Conservation (phyloP, 2,113 vertebrate species). For the Tamias sibiricus region DNA sequence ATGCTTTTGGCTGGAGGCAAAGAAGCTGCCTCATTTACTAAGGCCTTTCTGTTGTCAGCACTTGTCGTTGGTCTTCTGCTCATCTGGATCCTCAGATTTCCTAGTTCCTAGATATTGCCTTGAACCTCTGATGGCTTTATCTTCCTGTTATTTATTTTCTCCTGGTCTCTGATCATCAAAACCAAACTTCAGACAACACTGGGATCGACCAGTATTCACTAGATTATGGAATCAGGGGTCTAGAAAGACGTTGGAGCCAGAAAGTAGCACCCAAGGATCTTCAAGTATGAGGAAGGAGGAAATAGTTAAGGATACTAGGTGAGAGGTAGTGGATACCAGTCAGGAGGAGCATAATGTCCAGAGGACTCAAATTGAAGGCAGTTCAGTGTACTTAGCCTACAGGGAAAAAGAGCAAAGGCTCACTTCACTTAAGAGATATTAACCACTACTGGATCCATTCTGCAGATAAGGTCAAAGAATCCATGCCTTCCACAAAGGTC, state of each 20-base stretch:
- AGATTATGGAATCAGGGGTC: background rate
- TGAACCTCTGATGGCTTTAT: no score
- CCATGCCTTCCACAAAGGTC: background rate
- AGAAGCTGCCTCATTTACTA: conserved; percentile 70
- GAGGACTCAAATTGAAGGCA: background rate
- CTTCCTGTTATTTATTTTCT: background rate
- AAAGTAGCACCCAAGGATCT: background rate
- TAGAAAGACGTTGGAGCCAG: conserved; percentile 20
- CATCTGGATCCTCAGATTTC: conserved; percentile 35
- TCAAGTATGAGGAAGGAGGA: background rate
- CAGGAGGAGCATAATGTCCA: background rate
- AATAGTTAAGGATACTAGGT: background rate
- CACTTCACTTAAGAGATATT: background rate
- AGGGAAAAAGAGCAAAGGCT: background rate
- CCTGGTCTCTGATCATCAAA: background rate
- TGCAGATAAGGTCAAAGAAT: background rate
- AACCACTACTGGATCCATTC: background rate
- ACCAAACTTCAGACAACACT: background rate
- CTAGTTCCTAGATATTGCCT: background rate
- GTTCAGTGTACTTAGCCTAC: accelerated
- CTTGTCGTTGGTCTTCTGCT: conserved; percentile 58
- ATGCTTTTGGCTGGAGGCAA: conserved; percentile 67
- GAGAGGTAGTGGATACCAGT: background rate
- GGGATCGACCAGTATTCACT: background rate
- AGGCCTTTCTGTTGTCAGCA: conserved; percentile 69